Base-by-base conservation (phyloP, 2,888 invertebrate genomes). In the Drosophila fungiperda region DNA sequence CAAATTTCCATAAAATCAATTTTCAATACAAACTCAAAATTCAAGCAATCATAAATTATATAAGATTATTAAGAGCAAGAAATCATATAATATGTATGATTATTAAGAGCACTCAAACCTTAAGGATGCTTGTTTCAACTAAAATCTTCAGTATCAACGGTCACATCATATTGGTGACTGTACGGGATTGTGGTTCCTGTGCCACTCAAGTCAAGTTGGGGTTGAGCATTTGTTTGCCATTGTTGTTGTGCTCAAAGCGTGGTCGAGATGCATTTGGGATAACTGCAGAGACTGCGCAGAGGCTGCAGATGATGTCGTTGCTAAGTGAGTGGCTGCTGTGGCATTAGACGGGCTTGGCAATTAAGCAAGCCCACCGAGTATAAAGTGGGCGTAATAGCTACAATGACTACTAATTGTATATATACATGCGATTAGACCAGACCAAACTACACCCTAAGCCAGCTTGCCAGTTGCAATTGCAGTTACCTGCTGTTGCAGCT, bases 321-420 rank as follows among this genome's bases (percentile, higher is more conserved):
- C 36, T 65, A 76, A 71, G 66, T 67, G 73, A 54, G 60, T 72
- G 67, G 65, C 33, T 60, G 54, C 48, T 65, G 58, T 62, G 72
- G 71, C 54, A 57, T 29, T 55, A 54, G 64, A 33, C n/a, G 68
- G 69, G 50, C 73, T 60, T 58, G 82, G 63, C 78, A 78, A 78
- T 78, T 78, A 78, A 48, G 63, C 68, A 60, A 57, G 54, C 76
- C 55, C 23, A 52, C 36, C 53, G 59, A 54, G 52, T 42, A 53
- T 52, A 64, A 66, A 70, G 54, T 42, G 72, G 53, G 71, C 50
- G 50, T 80, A 80, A 80, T 80, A 69, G 80, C 80, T 64, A 66
- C 73, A 89, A 71, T 68, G 88, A 79, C 87, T 77, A 82, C 80
- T 85, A 89, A 85, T 85, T 89, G 89, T 59, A 6, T 6, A 29